Base-by-base conservation (phyloP, 2,113 vertebrate genomes). In the Microtus pennsylvanicus region DNA sequence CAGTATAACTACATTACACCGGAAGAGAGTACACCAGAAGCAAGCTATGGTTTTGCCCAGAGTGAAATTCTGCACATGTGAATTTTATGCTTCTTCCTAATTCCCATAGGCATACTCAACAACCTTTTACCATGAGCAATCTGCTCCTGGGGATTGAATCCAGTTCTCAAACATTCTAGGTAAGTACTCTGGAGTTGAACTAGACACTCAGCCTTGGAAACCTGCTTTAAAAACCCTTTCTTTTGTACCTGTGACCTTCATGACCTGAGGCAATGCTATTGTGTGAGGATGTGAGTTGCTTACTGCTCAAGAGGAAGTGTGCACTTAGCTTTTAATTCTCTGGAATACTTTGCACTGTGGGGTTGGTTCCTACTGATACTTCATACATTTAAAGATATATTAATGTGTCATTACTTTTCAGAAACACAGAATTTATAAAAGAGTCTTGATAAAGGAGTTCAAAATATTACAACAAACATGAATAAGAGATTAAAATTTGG, bases 401-500 rank as follows among this genome's bases (percentile, higher is more conserved):
- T 76, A 95, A 47, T 72, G 58, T 87, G 47, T 65, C 58, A 50
- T 91, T 93, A 76, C 28, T 61, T 70, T 93, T 97, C 92, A 76
- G 87, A 89, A 91, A 69, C 35, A 38, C 47, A 83, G 24, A 78
- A 86, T 92, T 85, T 95, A 87, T 0, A 92, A 52, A 12, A 12
- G 50, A 52, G 50, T 89, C 61, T 91, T 94, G 78, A 82, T 83
- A 82, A 94, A 87, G 74, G 13, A n/a, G 45, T 89, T 77, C 33
- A 93, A 94, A 87, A 92, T 65, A 76, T 35, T 26, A 47, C n/a
- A 69, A 80, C 42, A 38, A 90, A 90, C 19, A 38, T 52, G 35
- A 58, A 87, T 65, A 70, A 83, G 75, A 96, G 93, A 89, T 80
- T 67, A 47, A 81, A 92, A 61, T 13, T 90, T 93, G 93, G 65